Evolutionary conservation across 2,888 invertebrate species (phyloP).

Genomic region (Cyrtodaria siliqua): DNA sequence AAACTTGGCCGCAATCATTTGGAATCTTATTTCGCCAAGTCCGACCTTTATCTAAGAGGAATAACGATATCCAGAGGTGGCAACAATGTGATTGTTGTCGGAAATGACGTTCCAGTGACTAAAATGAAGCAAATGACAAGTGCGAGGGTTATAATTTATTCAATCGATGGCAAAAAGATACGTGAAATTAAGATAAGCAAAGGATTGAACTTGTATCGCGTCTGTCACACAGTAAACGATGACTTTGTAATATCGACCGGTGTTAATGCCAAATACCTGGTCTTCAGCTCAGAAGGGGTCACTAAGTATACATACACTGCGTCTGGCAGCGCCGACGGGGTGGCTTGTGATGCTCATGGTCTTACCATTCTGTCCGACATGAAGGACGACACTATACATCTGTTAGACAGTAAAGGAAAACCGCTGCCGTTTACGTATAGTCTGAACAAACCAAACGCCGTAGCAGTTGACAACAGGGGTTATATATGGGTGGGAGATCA

Average conservation of each 20-base stretch:
- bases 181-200: constrained; percentile 48
- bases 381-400: constrained; percentile 58
- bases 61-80: constrained; percentile 53
- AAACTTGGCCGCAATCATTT: constrained; percentile 32
- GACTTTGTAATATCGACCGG: constrained; percentile 59
- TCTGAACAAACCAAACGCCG: constrained; percentile 61
- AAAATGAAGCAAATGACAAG: constrained; percentile 44
- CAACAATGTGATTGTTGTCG: constrained; percentile 48
- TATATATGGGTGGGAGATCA: constrained; percentile 59
- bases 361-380: constrained; percentile 53
- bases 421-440: constrained; percentile 60
- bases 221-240: constrained; percentile 57
- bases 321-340: constrained; percentile 58
- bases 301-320: constrained; percentile 56
- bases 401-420: constrained; percentile 57
- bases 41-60: constrained; percentile 56
- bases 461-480: constrained; percentile 53
- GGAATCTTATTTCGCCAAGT: constrained; percentile 56
- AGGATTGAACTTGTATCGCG: constrained; percentile 44
- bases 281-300: constrained; percentile 45
- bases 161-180: constrained; percentile 39
- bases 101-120: constrained; percentile 54
- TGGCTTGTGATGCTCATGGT: constrained; percentile 56
- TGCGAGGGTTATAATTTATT: constrained; percentile 50
- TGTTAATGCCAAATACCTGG: constrained; percentile 45